Evolutionary conservation across 1,140 invertebrate genomes (phyloP), one percentile per base, ranked within the genome.

Genomic region (Campodea augens): DNA sequence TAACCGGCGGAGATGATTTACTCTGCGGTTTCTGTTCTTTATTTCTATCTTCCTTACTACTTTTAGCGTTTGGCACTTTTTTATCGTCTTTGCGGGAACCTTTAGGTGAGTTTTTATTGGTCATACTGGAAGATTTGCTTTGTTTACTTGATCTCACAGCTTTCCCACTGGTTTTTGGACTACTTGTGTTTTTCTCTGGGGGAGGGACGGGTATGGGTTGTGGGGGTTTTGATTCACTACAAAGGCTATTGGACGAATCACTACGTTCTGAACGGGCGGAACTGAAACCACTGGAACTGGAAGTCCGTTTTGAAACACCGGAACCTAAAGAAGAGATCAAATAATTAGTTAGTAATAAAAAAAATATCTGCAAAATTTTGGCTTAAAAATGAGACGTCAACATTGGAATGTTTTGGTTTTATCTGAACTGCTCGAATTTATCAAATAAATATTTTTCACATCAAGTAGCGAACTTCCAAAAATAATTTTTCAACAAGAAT

Each of bases 281-380:
- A 43, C 81, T 85, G 56, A 89, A 89, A 2, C 86, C 86, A 55
- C 83, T 83, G 22, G 80, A 88, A 38, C 83, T 88, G 51, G 83
- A 88, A 1, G 86, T 89, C 39, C 85, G 66, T 62, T 89, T 89
- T 13, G 57, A 60, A 20, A 55, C 48, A 29, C 51, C 57, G 41
- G 49, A 43, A 51, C 42, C 47, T 49, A 29, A 21, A 46, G 29
- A 38, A 25, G 44, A 15, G 44, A 50, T 24, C 21, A 46, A 29
- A 20, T 19, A 18, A 23, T 37, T 13, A 24, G 12, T n/a, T 18
- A 1, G n/a, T 15, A 22, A 19, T 5, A 5, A 44, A 38, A 5
- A 12, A 10, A 18, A 37, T 20, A n/a, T n/a, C n/a, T n/a, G n/a
- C n/a, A n/a, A n/a, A n/a, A n/a, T n/a, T n/a, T n/a, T n/a, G n/a